Percentiles rank a stretch among this genome's conserved stretches.
Evolutionary conservation across 1,140 invertebrate genomes (phyloP).

Genomic region (Cephus cinctus): DNA sequence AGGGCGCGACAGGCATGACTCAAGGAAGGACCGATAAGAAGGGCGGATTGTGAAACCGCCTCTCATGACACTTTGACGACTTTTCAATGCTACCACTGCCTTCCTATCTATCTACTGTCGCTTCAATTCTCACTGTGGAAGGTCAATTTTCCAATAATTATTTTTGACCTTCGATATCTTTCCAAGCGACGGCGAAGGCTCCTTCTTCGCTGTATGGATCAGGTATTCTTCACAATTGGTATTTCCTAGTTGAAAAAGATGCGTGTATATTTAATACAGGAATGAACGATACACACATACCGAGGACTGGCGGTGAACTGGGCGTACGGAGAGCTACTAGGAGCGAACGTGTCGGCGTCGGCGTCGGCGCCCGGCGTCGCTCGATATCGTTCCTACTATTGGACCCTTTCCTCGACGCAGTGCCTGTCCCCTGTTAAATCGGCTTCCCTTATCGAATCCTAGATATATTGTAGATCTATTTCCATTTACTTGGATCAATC

Average conservation of each 20-base stretch:
- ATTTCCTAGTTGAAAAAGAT: too few relatives aligned
- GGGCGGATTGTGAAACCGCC: constrained; percentile 55
- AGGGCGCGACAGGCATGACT: constrained; percentile 57
- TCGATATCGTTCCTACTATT: constrained; percentile 29
- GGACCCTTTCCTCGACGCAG: not conserved
- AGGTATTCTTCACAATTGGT: not conserved
- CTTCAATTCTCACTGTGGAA: not conserved
- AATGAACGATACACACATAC: constrained; percentile 13
- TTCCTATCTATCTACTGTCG: constrained; percentile 11
- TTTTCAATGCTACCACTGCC: constrained; percentile 44
- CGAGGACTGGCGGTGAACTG: constrained; percentile 41
- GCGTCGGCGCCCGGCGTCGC: constrained; percentile 45
- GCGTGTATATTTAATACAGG: too few relatives aligned
- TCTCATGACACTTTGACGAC: constrained; percentile 56
- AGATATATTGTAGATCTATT: not conserved
- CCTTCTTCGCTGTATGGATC: not conserved
- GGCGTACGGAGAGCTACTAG: constrained; percentile 15
- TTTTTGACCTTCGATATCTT: too few relatives aligned
- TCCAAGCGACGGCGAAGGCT: not conserved
- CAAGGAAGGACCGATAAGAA: constrained; percentile 51
- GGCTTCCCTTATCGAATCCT: not conserved
- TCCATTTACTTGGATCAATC: not conserved
- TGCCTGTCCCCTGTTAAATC: not conserved
- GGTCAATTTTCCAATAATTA: too few relatives aligned
- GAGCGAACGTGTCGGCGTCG: constrained; percentile 8